Evolutionary conservation across 1,140 invertebrate species (phyloP), one percentile per base, ranked within the genome.

Genomic region (Calycopis cecrops): DNA sequence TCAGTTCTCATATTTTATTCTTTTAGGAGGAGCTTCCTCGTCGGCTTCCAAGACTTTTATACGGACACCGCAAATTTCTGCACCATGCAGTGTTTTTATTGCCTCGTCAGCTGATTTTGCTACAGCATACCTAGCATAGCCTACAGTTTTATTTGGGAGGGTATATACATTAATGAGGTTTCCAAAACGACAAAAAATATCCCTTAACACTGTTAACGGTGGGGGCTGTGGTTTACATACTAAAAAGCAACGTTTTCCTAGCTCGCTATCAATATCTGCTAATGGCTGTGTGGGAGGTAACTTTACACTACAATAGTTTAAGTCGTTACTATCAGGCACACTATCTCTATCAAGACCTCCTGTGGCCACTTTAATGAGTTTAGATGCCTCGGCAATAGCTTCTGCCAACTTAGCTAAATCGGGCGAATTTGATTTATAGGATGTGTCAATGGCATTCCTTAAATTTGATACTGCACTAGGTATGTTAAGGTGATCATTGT

Each of bases 121-220:
- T 38, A 85, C 90, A 1, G 95, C 93, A 87, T 96, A 98, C 66
- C 96, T 95, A 1, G 95, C 96, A 80, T 97, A 98, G 0, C 96
- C 97, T 82, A 95, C 97, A 71, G 94, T 96, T 84, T 94, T 94
- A 74, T 96, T 95, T 44, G 92, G 92, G 57, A 98, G 81, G 74
- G 97, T 92, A 72, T 97, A 98, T 9, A 97, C 95, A 80, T 97
- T 96, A 55, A 97, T 97, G 1, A 98, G 88, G 73, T 95, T 93
- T 1, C 96, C 96, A 88, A 97, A 98, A 67, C 96, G 91, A 71
- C 94, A 95, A 81, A 98, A 98, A 2, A 95, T 92, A 81, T 98
- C 96, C 70, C 94, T 93, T 71, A 98, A 88, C 7, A 95, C 92
- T 62, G 92, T 92, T 51, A 94, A 90, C 1, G 95, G 93, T 12